Percentiles rank a stretch among this genome's conserved stretches.
Conservation (phyloP, 92 coral and sea anemone genomes). For the Bergia puertoricense region DNA sequence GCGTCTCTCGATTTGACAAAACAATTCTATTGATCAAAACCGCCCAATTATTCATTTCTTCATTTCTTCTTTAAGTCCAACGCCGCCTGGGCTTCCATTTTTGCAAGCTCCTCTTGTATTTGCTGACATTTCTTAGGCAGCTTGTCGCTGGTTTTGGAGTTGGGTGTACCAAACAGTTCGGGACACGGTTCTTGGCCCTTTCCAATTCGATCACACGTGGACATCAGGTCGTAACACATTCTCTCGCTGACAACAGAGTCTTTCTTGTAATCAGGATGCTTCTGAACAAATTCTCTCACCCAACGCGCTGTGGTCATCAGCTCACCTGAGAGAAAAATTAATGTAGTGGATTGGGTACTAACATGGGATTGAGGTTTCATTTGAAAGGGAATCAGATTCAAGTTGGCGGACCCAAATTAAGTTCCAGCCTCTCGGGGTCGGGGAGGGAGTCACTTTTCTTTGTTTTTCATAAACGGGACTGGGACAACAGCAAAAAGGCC, state of each 20-base stretch:
- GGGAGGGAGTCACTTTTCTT: too few relatives aligned
- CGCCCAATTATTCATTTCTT: background rate
- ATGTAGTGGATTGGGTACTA: background rate
- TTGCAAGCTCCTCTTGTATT: slow-evolving; percentile 69
- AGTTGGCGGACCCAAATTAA: too few relatives aligned
- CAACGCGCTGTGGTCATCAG: slow-evolving; percentile 97
- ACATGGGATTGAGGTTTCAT: background rate
- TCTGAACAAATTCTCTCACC: slow-evolving; percentile 83
- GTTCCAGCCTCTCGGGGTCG: too few relatives aligned
- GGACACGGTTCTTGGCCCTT: slow-evolving; percentile 76
- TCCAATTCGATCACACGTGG: slow-evolving; percentile 79
- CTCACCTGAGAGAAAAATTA: slow-evolving; percentile 63
- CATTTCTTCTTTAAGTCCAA: slow-evolving; percentile 2
- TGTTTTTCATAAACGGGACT: background rate
- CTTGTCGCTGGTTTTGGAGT: slow-evolving; percentile 75
- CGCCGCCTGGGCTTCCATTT: slow-evolving; percentile 51
- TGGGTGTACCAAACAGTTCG: slow-evolving; percentile 79
- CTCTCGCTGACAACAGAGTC: slow-evolving; percentile 89
- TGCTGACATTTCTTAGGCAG: slow-evolving; percentile 73
- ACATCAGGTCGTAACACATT: slow-evolving; percentile 86
- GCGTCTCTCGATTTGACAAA: too few relatives aligned
- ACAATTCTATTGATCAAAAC: background rate
- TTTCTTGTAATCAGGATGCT: slow-evolving; percentile 85
- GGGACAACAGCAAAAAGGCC: too few relatives aligned
- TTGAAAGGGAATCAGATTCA: background rate